Base-by-base conservation (phyloP, 2,888 invertebrate genomes). In the Oxytorus armatus region DNA sequence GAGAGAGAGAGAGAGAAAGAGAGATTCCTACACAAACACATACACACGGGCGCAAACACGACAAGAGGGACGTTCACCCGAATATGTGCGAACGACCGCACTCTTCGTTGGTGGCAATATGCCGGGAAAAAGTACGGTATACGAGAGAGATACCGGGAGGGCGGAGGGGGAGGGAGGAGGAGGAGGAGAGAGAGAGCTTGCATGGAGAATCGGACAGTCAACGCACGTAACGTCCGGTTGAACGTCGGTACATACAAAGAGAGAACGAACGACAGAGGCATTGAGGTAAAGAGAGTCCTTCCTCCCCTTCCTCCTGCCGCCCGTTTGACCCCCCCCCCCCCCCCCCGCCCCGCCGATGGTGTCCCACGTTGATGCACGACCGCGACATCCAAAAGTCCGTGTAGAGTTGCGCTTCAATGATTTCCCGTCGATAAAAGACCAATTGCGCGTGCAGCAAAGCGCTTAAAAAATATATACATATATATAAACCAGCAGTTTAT, bases 191-290 rank as follows among this genome's bases (percentile, higher is more conserved):
- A n/a, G n/a, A n/a, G n/a, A n/a, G n/a, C n/a, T n/a, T 42, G 65
- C 59, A 29, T 42, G 44, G n/a, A n/a, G n/a, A n/a, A n/a, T 79
- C 75, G 76, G 16, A 66, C 47, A 79, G 76, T 79, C 77, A 63
- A 75, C 73, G 77, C 82, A 83, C 81, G 83, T 83, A 83, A 83
- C 81, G 79, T 83, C 79, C 81, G 79, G 77, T 74, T 66, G 77
- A 73, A 49, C 76, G 59, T 36, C 36, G 10, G 36, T 59, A 72
- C 49, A 59, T 66, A 51, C 49, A 79, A 47, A 51, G 51, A 51
- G 51, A 51, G 10, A 51, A 21, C 18, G 3, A 51, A 18, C 18
- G 1, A 18, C 11, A 53, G 23, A 25, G 5, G 11, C 25, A 1
- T 42, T 51, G 68, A 55, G 10, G 25, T 57, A 49, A 57, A 57